Conservation (phyloP, 2,113 vertebrate species). For the Oceanites oceanicus region DNA sequence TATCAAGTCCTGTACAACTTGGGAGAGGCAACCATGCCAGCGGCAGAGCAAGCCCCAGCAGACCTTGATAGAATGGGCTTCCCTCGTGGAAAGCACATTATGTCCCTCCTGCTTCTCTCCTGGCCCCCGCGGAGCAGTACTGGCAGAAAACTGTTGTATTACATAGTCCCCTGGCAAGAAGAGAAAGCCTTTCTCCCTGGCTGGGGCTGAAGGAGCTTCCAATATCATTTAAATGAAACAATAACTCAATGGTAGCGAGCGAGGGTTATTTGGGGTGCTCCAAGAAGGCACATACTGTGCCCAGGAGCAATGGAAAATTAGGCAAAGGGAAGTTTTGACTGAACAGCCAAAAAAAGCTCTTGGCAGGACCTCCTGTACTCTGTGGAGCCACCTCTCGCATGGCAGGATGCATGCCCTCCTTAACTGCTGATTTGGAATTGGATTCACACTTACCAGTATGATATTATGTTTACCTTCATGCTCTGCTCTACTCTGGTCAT, state of each 20-base stretch:
- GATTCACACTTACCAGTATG: neutral
- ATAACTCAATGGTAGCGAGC: conserved; percentile 18
- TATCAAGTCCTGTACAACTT: conserved; percentile 56
- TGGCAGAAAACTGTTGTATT: conserved; percentile 13
- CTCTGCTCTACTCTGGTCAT: neutral
- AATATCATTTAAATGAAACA: conserved; percentile 34
- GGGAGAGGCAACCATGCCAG: conserved; percentile 41
- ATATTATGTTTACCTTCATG: neutral
- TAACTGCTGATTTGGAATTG: neutral
- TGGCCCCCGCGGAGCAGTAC: neutral
- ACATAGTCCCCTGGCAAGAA: conserved; percentile 30
- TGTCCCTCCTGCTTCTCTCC: conserved; percentile 16
- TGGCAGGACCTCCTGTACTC: conserved; percentile 45
- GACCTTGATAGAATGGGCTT: conserved; percentile 17
- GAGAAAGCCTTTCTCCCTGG: conserved; percentile 17
- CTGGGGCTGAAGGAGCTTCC: conserved; percentile 37
- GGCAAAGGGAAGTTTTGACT: conserved; percentile 61
- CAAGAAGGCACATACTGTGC: conserved; percentile 44
- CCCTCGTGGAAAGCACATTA: conserved; percentile 25
- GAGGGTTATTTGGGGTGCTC: conserved; percentile 44
- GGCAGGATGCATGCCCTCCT: conserved; percentile 1
- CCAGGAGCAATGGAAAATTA: conserved; percentile 49
- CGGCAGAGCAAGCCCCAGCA: conserved; percentile 10
- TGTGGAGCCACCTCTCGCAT: neutral
- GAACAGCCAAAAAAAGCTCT: conserved; percentile 33